Conservation (phyloP, 2,888 invertebrate genomes). For the Agrypnus murinus region DNA sequence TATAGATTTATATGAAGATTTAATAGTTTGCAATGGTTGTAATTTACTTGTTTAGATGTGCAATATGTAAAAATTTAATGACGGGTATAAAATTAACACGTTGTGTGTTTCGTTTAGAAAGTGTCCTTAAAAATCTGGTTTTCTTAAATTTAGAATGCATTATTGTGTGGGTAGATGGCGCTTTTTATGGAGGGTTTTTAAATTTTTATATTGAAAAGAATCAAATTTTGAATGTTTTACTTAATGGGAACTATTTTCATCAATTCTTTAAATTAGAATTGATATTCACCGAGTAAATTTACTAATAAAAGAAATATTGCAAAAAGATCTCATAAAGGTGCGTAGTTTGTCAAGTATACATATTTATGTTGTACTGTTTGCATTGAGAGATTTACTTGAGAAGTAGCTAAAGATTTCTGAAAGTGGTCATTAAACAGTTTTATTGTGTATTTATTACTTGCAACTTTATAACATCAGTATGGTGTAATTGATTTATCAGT, state of each 20-base stretch:
- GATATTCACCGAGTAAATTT: background rate
- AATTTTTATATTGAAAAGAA: background rate
- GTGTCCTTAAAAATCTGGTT: constrained; percentile 15
- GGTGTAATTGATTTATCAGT: too few relatives aligned
- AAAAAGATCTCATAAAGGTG: too few relatives aligned
- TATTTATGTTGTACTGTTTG: too few relatives aligned
- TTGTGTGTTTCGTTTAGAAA: constrained; percentile 16
- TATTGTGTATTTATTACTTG: too few relatives aligned
- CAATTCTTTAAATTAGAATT: background rate
- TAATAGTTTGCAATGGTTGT: too few relatives aligned
- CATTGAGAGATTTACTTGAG: too few relatives aligned
- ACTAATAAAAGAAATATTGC: background rate
- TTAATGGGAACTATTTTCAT: background rate
- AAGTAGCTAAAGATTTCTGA: too few relatives aligned
- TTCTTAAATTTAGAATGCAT: constrained; percentile 14
- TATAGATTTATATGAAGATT: too few relatives aligned
- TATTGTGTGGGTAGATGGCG: constrained; percentile 23
- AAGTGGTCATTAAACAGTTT: too few relatives aligned
- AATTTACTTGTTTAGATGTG: background rate
- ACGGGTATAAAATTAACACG: background rate
- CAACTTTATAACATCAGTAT: too few relatives aligned
- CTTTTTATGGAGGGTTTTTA: constrained; percentile 2
- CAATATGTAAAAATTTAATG: background rate
- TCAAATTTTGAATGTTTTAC: background rate
- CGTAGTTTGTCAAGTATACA: too few relatives aligned